Conservation (phyloP, 2,888 invertebrate genomes). For the Drosophila fungiperda region DNA sequence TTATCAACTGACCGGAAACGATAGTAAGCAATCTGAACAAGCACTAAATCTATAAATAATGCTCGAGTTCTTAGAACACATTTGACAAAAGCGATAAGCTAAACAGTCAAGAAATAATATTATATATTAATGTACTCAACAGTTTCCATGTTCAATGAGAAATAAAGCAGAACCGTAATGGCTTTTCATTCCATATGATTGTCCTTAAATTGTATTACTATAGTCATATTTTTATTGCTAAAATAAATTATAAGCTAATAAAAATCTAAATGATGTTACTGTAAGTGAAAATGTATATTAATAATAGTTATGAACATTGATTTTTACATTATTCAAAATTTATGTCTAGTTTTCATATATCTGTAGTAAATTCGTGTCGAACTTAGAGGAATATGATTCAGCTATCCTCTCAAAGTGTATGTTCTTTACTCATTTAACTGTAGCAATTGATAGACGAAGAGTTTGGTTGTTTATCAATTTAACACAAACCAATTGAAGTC, state of each 20-base stretch:
- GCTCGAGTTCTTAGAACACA: background rate
- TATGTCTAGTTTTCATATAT: background rate
- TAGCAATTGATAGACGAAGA: constrained; percentile 15
- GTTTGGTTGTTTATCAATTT: constrained; percentile 36
- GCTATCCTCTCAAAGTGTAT: constrained; percentile 12
- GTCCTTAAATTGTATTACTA: background rate
- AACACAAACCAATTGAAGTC: constrained; percentile 32
- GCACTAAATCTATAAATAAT: constrained; percentile 2
- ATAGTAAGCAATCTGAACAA: constrained; percentile 28
- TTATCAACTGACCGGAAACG: constrained; percentile 26
- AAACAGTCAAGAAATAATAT: background rate
- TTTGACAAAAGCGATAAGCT: constrained; percentile 24
- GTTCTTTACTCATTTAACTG: background rate
- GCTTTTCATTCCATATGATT: background rate
- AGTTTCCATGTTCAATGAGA: background rate
- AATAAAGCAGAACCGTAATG: background rate
- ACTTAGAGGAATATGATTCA: background rate
- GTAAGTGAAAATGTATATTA: background rate
- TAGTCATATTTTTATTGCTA: background rate
- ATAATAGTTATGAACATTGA: background rate
- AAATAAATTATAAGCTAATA: background rate
- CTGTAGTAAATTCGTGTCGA: background rate
- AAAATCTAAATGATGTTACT: background rate
- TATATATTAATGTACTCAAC: constrained; percentile 5
- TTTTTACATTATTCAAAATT: background rate